These are phyloP conservation scores for Oenanthe oenanthe DNA, from an alignment of 2,113 vertebrate genomes.

Conservation along the genomic window DNA sequence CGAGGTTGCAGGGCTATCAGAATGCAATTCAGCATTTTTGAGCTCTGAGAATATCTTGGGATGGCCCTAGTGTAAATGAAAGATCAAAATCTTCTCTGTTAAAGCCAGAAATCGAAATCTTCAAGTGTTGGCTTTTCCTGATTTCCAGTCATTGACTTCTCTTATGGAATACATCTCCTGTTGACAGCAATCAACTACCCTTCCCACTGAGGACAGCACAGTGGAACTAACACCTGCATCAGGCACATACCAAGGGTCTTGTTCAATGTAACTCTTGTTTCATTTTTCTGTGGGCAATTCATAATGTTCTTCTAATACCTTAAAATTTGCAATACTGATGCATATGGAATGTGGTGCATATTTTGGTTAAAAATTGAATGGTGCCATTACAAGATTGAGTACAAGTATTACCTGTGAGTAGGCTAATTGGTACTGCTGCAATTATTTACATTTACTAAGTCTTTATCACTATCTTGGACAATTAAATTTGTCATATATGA, in stretches of 20 bases:
- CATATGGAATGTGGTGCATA: background rate
- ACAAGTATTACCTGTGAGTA: background rate
- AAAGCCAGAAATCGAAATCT: conserved; percentile 47
- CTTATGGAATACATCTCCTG: conserved; percentile 9
- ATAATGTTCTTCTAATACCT: conserved; percentile 41
- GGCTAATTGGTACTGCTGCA: background rate
- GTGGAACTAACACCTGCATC: conserved; percentile 26
- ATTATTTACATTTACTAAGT: conserved; percentile 22
- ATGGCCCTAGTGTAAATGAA: conserved; percentile 52
- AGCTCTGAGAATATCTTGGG: conserved; percentile 52
- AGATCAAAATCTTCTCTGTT: conserved; percentile 60
- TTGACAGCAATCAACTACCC: conserved; percentile 23
- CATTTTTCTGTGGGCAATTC: background rate
- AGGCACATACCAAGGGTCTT: background rate
- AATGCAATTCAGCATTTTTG: background rate
- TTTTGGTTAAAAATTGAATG: conserved; percentile 19
- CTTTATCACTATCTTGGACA: background rate
- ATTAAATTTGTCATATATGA: background rate
- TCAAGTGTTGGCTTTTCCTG: background rate
- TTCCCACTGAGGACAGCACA: conserved; percentile 38
- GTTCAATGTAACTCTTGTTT: background rate
- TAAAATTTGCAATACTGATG: conserved; percentile 31
- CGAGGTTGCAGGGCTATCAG: background rate
- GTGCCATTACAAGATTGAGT: background rate
- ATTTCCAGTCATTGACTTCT: conserved; percentile 48